phyloP scores from a whole-genome alignment of 1,140 invertebrate species.

The Medauroidea extradentata region DNA sequence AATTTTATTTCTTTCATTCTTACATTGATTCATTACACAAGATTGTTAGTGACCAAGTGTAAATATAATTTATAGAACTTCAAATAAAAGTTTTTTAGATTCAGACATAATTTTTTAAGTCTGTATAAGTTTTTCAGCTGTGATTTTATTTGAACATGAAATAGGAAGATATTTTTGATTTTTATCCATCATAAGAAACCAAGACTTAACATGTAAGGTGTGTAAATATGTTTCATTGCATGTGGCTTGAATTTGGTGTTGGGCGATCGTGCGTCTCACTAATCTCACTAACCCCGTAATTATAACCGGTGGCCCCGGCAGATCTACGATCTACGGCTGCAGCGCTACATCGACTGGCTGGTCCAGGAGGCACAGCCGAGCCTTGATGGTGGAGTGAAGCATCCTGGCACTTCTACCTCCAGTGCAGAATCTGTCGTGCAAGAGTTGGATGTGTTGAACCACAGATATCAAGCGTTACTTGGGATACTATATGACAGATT shows the following conservation, averaged over 20 bases:
- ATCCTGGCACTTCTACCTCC: slow-evolving; percentile 26
- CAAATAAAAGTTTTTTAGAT: too few species aligned
- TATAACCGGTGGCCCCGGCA: slow-evolving; percentile 29
- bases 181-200: too few species aligned
- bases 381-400: slow-evolving; percentile 51
- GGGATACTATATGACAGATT: slow-evolving; percentile 65
- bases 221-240: too few species aligned
- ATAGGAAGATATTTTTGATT: too few species aligned
- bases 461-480: slow-evolving; percentile 70
- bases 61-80: too few species aligned
- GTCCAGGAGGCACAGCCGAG: slow-evolving; percentile 83
- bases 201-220: too few species aligned
- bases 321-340: slow-evolving; percentile 81
- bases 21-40: too few species aligned
- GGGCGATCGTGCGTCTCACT: slow-evolving; percentile 22
- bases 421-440: slow-evolving; percentile 78
- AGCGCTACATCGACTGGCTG: slow-evolving; percentile 82
- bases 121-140: too few species aligned
- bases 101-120: too few species aligned
- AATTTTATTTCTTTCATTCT: too few species aligned
- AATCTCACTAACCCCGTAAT: slow-evolving; percentile 37
- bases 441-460: slow-evolving; percentile 82
- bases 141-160: too few species aligned
- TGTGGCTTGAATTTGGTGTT: background rate
- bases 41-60: too few species aligned